phyloP scores from a whole-genome alignment of 2,888 invertebrate genomes.

The Lepidochitona cinerea region DNA sequence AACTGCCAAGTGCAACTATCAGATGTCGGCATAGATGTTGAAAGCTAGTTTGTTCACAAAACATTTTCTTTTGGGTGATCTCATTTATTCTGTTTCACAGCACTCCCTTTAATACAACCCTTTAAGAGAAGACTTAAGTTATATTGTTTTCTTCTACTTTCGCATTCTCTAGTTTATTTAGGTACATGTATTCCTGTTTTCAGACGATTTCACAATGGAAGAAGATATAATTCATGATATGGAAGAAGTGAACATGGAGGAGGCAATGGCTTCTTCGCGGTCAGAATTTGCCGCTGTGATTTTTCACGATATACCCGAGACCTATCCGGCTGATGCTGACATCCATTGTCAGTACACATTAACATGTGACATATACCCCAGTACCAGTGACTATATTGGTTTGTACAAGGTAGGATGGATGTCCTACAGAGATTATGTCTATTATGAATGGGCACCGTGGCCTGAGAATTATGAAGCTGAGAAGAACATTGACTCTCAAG shows the following conservation, averaged over 20 bases:
- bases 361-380: constrained; percentile 49
- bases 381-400: constrained; percentile 64
- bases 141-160: too few relatives aligned
- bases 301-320: constrained; percentile 63
- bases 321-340: constrained; percentile 60
- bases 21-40: too few relatives aligned
- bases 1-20: too few relatives aligned
- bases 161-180: too few relatives aligned
- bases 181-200: too few relatives aligned
- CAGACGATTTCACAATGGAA: not conserved
- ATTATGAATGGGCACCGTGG: constrained; percentile 61
- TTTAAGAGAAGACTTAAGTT: too few relatives aligned
- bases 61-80: too few relatives aligned
- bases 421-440: constrained; percentile 52
- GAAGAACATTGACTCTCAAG: constrained; percentile 44
- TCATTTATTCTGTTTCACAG: too few relatives aligned
- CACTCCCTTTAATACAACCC: too few relatives aligned
- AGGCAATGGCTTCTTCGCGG: constrained; percentile 8
- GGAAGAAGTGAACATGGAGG: not conserved
- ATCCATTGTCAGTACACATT: constrained; percentile 61
- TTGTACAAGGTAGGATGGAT: constrained; percentile 68
- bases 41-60: too few relatives aligned
- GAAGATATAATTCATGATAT: constrained; percentile 1
- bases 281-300: constrained; percentile 61
- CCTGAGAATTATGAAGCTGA: constrained; percentile 46